Conservation (phyloP, 2,888 invertebrate species). For the Lucinisca nassula region DNA sequence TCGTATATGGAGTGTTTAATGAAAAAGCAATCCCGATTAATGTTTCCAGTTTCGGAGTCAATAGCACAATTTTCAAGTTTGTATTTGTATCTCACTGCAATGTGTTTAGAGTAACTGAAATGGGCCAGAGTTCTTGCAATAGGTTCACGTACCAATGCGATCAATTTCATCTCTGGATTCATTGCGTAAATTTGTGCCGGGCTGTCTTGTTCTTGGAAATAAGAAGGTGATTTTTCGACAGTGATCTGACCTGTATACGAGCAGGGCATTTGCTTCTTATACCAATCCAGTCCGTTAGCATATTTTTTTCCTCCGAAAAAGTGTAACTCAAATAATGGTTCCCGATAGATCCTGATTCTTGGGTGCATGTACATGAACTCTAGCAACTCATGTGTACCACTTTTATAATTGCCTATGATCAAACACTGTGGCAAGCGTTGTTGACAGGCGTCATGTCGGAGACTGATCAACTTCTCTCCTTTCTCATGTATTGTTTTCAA, state of each 20-base stretch:
- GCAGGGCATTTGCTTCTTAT: slow-evolving; percentile 94
- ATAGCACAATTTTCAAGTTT: background rate
- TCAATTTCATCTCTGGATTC: slow-evolving; percentile 95
- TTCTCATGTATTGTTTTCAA: background rate
- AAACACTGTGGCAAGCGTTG: background rate
- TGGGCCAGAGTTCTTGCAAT: slow-evolving; percentile 96
- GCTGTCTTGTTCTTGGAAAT: slow-evolving; percentile 97
- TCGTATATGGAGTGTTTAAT: slow-evolving; percentile 78
- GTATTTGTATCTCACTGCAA: background rate
- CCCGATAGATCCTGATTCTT: slow-evolving; percentile 22
- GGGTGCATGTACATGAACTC: slow-evolving; percentile 18
- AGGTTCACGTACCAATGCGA: slow-evolving; percentile 98
- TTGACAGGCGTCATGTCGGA: background rate
- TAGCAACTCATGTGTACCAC: background rate
- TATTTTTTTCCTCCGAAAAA: slow-evolving; percentile 89
- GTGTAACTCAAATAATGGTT: slow-evolving; percentile 36
- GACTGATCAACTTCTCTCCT: background rate
- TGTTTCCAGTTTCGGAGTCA: background rate
- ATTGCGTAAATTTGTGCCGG: slow-evolving; percentile 97
- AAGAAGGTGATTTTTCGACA: slow-evolving; percentile 98
- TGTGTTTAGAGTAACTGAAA: background rate
- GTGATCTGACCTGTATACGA: slow-evolving; percentile 97
- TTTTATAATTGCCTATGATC: slow-evolving; percentile 11
- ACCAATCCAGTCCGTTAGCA: slow-evolving; percentile 95
- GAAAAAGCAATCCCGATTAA: background rate